Evolutionary conservation across 2,797 vertebrate species (phyloP).

Genomic region (Nasua narica): DNA sequence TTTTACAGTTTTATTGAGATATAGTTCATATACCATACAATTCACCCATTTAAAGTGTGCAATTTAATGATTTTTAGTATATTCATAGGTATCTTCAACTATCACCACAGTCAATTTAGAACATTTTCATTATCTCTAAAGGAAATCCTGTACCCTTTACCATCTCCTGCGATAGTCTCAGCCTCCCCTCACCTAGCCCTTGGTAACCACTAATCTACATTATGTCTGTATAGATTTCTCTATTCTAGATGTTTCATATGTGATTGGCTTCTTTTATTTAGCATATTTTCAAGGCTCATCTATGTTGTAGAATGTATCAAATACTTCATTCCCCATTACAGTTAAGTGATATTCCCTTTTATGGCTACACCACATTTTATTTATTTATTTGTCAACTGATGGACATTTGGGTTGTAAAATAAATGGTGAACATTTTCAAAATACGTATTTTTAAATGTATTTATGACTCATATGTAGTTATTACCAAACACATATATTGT

Average conservation of each 20-base stretch:
- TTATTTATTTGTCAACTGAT: constrained; percentile 10
- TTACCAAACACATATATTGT: not conserved
- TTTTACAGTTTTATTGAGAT: not conserved
- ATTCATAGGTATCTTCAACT: not conserved
- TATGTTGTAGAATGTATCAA: not conserved
- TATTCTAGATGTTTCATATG: not conserved
- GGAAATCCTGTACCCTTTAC: not conserved
- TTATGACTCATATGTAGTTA: not conserved
- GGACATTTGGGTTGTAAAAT: constrained; percentile 24
- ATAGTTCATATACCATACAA: not conserved
- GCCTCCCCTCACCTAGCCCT: not conserved
- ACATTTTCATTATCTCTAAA: not conserved
- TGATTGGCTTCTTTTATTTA: constrained; percentile 28
- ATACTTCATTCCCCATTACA: constrained; percentile 11
- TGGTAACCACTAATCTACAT: not conserved
- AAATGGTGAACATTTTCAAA: constrained; percentile 13
- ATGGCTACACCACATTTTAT: not conserved
- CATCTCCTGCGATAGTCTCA: not conserved
- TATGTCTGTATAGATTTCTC: not conserved
- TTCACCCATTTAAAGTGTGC: not conserved
- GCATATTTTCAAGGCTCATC: not conserved
- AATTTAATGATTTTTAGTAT: not conserved
- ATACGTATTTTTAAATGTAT: constrained; percentile 3
- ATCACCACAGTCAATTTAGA: not conserved
- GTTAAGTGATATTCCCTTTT: not conserved